Evolutionary conservation across 2,113 vertebrate species (phyloP).

Genomic region (Melanotaenia duboulayi): DNA sequence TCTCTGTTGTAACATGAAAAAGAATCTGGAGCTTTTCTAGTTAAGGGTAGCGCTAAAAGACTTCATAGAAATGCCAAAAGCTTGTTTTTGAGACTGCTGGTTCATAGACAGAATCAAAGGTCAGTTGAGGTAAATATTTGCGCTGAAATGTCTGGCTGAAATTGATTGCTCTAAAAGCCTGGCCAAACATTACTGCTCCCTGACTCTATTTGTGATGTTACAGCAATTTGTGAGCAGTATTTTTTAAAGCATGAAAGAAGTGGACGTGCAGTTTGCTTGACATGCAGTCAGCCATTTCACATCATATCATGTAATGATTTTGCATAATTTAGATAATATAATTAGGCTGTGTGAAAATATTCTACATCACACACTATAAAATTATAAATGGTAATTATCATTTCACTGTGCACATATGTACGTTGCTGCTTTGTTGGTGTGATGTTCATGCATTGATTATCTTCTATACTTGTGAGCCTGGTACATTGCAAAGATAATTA

Average conservation of each 20-base stretch:
- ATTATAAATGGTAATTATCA: too few species aligned
- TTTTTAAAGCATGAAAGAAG: not conserved
- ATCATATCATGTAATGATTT: too few species aligned
- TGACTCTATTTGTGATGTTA: slow-evolving; percentile 1
- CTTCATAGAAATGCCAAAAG: slow-evolving; percentile 16
- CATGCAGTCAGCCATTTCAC: not conserved
- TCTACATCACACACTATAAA: too few species aligned
- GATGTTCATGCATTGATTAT: not conserved
- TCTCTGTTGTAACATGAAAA: slow-evolving; percentile 37
- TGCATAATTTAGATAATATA: too few species aligned
- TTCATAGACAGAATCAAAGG: slow-evolving; percentile 2
- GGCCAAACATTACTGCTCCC: not conserved
- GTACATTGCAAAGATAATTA: too few species aligned
- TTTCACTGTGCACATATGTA: too few species aligned
- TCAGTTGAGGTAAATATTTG: slow-evolving; percentile 26
- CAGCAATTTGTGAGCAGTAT: not conserved
- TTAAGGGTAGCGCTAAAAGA: not conserved
- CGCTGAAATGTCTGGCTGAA: slow-evolving; percentile 6
- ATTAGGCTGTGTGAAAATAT: too few species aligned
- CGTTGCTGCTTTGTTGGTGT: too few species aligned
- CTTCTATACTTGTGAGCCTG: not conserved
- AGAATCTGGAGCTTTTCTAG: slow-evolving; percentile 6
- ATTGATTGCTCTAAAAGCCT: slow-evolving; percentile 16
- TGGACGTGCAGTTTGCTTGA: not conserved
- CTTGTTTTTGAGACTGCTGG: slow-evolving; percentile 15